Evolutionary conservation across 2,888 invertebrate species (phyloP).

Genomic region (Megalurothrips usitatus): DNA sequence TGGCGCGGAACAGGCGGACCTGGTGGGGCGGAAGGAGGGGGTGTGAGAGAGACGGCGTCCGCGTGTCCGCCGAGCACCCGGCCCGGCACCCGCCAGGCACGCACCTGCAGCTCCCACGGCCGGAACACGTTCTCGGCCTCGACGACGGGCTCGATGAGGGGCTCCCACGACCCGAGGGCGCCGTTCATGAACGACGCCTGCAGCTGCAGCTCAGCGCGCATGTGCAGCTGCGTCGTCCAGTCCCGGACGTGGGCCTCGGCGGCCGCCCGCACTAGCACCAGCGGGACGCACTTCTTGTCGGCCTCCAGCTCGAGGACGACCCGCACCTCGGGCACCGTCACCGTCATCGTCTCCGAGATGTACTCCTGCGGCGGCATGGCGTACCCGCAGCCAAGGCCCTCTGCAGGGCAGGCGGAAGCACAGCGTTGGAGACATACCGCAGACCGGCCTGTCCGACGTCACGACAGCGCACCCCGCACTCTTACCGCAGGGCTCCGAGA

Average conservation of each 20-base stretch:
- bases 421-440: neutral
- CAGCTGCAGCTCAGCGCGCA: conserved; percentile 47
- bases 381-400: conserved; percentile 40
- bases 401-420: neutral
- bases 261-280: conserved; percentile 54
- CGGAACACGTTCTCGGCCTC: conserved; percentile 61
- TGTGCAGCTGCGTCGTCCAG: conserved; percentile 60
- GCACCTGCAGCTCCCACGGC: conserved; percentile 68
- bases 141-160: conserved; percentile 70
- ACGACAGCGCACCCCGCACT: neutral
- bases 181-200: conserved; percentile 65
- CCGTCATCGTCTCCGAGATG: conserved; percentile 49
- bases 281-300: conserved; percentile 49
- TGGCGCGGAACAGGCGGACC: conserved; percentile 48
- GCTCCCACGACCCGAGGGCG: conserved; percentile 72
- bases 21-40: neutral
- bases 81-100: too few species aligned
- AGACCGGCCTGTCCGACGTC: too few species aligned
- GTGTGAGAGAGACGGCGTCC: too few species aligned
- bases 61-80: too few species aligned
- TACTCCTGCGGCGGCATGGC: conserved; percentile 44
- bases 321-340: conserved; percentile 56
- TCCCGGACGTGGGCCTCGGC: conserved; percentile 59
- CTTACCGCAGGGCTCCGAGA: conserved; percentile 39
- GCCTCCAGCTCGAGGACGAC: conserved; percentile 62